A percentile compares a stretch with the other conserved stretches of the same genome.
phyloP scores from a whole-genome alignment of 53 echinoderm and acorn worm genomes.

The Antedon mediterranea region DNA sequence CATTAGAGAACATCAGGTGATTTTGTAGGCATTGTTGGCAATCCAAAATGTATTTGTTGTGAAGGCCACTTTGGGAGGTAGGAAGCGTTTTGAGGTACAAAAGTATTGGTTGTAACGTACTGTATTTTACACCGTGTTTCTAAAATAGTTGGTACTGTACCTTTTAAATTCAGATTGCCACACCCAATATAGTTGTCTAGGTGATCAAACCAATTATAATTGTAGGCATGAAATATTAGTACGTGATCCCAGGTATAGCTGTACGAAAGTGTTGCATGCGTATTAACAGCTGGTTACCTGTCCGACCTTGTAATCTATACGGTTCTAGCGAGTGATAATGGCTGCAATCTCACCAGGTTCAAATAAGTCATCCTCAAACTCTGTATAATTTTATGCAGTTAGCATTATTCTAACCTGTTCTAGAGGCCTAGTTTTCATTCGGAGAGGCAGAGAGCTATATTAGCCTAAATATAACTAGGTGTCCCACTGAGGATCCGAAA shows the following conservation, averaged over 20 bases:
- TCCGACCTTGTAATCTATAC: not conserved
- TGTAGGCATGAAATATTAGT: not conserved
- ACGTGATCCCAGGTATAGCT: not conserved
- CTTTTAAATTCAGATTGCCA: not conserved
- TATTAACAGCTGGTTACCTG: not conserved
- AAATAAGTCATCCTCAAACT: not conserved
- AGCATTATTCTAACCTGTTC: not conserved
- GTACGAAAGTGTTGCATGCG: not conserved
- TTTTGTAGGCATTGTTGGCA: too few relatives aligned
- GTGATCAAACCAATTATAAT: not conserved
- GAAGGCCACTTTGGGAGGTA: too few relatives aligned
- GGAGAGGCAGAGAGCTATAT: not conserved
- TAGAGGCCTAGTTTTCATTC: not conserved
- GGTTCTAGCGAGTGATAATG: not conserved
- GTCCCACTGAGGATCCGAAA: not conserved
- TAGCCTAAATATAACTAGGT: not conserved
- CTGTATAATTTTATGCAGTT: not conserved
- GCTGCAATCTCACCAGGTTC: not conserved
- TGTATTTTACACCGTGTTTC: too few relatives aligned
- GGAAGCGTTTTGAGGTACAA: too few relatives aligned
- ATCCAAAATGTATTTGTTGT: too few relatives aligned
- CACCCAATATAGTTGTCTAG: not conserved
- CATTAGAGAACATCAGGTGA: too few relatives aligned
- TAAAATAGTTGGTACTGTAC: too few relatives aligned
- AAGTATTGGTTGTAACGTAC: too few relatives aligned